Evolutionary conservation across 2,113 vertebrate genomes (phyloP).

Genomic region (Grantiella picta): DNA sequence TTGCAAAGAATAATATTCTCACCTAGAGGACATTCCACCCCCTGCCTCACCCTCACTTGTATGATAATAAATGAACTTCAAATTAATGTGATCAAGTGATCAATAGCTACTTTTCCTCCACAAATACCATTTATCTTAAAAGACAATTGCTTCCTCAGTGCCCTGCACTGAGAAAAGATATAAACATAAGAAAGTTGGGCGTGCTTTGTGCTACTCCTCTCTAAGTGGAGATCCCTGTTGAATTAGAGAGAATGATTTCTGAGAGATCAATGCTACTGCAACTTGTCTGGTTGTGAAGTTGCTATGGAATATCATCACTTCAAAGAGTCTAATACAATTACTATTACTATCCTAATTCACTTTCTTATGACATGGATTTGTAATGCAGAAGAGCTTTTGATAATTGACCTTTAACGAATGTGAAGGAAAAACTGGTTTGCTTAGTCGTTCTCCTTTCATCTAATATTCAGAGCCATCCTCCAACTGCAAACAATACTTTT

Average conservation of each 20-base stretch:
- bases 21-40: not conserved
- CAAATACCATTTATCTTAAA: not conserved
- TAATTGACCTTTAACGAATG: not conserved
- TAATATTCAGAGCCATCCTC: not conserved
- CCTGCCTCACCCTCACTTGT: not conserved
- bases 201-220: not conserved
- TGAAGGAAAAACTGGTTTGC: not conserved
- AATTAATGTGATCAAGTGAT: not conserved
- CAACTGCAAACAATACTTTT: not conserved
- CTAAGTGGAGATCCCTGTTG: not conserved
- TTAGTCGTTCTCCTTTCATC: constrained; percentile 20
- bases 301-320: not conserved
- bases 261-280: not conserved
- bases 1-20: not conserved
- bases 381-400: not conserved
- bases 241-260: not conserved
- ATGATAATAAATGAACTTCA: not conserved
- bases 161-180: not conserved
- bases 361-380: not conserved
- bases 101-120: not conserved
- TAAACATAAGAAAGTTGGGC: not conserved
- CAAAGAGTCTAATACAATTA: constrained; percentile 18
- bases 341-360: not conserved
- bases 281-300: not conserved
- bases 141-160: not conserved